Conservation (phyloP, 2,888 invertebrate genomes). For the Gymnosoma rotundatum region DNA sequence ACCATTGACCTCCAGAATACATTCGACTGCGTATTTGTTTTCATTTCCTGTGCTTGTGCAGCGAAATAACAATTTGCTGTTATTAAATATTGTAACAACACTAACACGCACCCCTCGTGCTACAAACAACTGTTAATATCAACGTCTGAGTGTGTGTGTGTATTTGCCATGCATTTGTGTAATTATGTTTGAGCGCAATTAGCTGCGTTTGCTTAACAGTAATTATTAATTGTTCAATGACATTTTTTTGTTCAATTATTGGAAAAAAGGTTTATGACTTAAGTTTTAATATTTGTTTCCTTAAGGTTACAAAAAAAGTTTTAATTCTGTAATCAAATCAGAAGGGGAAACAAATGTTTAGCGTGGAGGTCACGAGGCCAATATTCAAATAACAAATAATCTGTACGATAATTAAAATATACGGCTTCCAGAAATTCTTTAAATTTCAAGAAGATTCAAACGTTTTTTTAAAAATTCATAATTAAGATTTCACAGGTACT, state of each 20-base stretch:
- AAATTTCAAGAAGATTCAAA: too few relatives aligned
- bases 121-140: not conserved
- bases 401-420: too few relatives aligned
- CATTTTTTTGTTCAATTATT: conserved; percentile 7
- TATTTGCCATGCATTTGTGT: not conserved
- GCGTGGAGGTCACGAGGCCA: too few relatives aligned
- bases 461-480: too few relatives aligned
- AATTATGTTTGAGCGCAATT: too few relatives aligned
- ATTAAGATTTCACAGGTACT: too few relatives aligned
- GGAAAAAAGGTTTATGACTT: conserved; percentile 13
- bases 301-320: too few relatives aligned
- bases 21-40: not conserved
- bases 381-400: too few relatives aligned
- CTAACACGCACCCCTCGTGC: not conserved
- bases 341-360: too few relatives aligned
- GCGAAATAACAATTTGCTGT: conserved; percentile 43
- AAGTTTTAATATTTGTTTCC: not conserved
- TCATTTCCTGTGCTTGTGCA: conserved; percentile 13
- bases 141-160: not conserved
- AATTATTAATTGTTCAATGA: conserved; percentile 35
- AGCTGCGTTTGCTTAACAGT: not conserved
- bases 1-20: conserved; percentile 10
- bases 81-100: conserved; percentile 42
- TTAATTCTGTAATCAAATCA: too few relatives aligned
- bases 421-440: too few relatives aligned